Conservation (phyloP, 2,797 vertebrate species). For the Tachyglossus aculeatus region DNA sequence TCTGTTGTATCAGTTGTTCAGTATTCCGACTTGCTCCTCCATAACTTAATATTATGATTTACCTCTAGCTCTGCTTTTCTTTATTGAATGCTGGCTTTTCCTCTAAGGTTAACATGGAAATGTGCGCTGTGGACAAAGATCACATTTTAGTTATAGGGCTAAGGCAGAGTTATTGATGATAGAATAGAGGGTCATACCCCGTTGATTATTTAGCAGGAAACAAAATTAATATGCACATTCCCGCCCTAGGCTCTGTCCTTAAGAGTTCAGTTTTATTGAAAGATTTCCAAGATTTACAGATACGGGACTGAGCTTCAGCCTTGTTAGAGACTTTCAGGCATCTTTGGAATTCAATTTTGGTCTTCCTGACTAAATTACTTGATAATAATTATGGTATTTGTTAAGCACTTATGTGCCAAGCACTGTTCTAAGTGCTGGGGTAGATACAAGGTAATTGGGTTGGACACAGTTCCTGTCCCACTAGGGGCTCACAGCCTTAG, state of each 20-base stretch:
- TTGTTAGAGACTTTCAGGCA: constrained; percentile 2
- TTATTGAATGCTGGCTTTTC: constrained; percentile 55
- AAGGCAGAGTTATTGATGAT: neutral
- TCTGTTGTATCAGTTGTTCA: constrained; percentile 37
- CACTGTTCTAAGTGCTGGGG: too few species aligned
- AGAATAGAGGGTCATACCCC: neutral
- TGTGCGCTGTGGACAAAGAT: constrained; percentile 31
- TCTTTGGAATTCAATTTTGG: too few species aligned
- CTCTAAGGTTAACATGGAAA: constrained; percentile 68
- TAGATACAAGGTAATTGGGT: too few species aligned
- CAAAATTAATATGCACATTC: neutral
- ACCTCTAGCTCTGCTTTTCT: constrained; percentile 62
- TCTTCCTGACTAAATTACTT: too few species aligned
- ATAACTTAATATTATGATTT: constrained; percentile 70
- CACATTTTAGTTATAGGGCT: constrained; percentile 37
- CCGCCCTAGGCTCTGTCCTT: neutral
- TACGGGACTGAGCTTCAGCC: neutral
- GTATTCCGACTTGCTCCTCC: constrained; percentile 60
- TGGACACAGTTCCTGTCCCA: too few species aligned
- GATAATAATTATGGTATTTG: too few species aligned
- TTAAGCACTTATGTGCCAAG: too few species aligned
- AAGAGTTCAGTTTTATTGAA: neutral
- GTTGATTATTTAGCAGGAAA: accelerated
- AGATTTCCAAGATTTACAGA: neutral
- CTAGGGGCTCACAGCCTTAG: too few species aligned